These are phyloP conservation scores for Acrobasis repandana DNA, from an alignment of 2,888 invertebrate genomes.

Conservation along the genomic window DNA sequence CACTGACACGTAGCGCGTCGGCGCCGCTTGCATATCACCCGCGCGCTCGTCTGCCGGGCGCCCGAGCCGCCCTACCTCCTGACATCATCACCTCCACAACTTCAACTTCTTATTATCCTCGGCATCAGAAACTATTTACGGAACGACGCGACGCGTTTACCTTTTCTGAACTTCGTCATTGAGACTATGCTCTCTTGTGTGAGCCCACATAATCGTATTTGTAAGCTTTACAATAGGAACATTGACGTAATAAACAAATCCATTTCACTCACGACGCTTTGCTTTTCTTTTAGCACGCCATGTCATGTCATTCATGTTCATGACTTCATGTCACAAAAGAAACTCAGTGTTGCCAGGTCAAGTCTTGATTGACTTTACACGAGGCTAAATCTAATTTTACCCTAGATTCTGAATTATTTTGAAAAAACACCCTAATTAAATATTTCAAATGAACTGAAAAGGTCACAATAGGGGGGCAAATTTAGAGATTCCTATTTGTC, in stretches of 20 bases:
- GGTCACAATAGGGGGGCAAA: no score
- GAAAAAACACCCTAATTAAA: no score
- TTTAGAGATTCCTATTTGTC: no score
- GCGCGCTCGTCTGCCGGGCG: slow-evolving; percentile 61
- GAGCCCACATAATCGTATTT: slow-evolving; percentile 56
- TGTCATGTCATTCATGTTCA: no score
- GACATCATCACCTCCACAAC: slow-evolving; percentile 40
- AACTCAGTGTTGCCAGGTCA: no score
- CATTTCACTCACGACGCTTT: slow-evolving; percentile 49
- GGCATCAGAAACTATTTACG: slow-evolving; percentile 8
- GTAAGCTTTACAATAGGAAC: slow-evolving; percentile 35
- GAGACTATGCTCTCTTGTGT: slow-evolving; percentile 48
- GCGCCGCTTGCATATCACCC: slow-evolving; percentile 78
- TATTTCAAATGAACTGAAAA: no score
- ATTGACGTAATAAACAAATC: slow-evolving; percentile 60
- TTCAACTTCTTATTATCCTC: slow-evolving; percentile 29
- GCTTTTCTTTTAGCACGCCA: slow-evolving; percentile 59
- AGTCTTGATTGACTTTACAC: no score
- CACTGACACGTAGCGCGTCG: slow-evolving; percentile 81
- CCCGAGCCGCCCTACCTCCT: slow-evolving; percentile 64
- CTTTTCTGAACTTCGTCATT: slow-evolving; percentile 59
- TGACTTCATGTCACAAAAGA: slow-evolving; percentile 50
- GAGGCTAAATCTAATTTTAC: no score
- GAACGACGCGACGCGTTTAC: slow-evolving; percentile 37
- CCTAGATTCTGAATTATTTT: no score